phyloP scores from a whole-genome alignment of 2,888 invertebrate genomes.

The Phasia obesa region DNA sequence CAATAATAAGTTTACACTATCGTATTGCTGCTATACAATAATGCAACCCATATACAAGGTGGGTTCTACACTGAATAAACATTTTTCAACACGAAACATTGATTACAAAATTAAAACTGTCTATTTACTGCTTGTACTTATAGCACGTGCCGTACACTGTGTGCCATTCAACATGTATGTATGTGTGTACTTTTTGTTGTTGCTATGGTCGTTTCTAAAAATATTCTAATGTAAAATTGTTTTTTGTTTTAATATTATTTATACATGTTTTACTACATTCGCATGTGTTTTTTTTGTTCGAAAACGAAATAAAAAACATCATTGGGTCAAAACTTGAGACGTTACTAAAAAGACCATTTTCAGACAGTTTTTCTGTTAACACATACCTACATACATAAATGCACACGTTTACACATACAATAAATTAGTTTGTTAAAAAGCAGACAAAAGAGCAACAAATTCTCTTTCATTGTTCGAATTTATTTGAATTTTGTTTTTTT shows the following conservation, averaged over 20 bases:
- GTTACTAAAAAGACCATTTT: slow-evolving; percentile 49
- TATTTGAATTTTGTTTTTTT: slow-evolving; percentile 1
- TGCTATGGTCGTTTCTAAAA: slow-evolving; percentile 58
- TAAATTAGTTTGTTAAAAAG: slow-evolving; percentile 21
- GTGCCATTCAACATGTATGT: slow-evolving; percentile 12
- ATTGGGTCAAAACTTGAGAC: slow-evolving; percentile 65
- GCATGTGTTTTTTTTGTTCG: slow-evolving; percentile 44
- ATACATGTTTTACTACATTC: slow-evolving; percentile 62
- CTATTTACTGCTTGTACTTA: neutral
- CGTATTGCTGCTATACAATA: too few relatives aligned
- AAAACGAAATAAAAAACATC: slow-evolving; percentile 28
- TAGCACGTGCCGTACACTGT: slow-evolving; percentile 43
- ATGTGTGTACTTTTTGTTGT: slow-evolving; percentile 52
- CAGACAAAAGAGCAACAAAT: slow-evolving; percentile 1
- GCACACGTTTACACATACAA: slow-evolving; percentile 13
- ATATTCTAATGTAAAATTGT: slow-evolving; percentile 35
- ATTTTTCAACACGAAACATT: neutral
- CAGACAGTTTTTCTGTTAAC: neutral
- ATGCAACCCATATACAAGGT: too few relatives aligned
- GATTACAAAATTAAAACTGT: too few relatives aligned
- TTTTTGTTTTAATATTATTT: slow-evolving; percentile 51
- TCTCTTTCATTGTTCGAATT: slow-evolving; percentile 39
- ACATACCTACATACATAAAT: too few relatives aligned
- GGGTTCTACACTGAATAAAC: too few relatives aligned
- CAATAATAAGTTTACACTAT: too few relatives aligned